Base-by-base conservation (phyloP, 2,888 invertebrate genomes). In the Deilephila porcellus region DNA sequence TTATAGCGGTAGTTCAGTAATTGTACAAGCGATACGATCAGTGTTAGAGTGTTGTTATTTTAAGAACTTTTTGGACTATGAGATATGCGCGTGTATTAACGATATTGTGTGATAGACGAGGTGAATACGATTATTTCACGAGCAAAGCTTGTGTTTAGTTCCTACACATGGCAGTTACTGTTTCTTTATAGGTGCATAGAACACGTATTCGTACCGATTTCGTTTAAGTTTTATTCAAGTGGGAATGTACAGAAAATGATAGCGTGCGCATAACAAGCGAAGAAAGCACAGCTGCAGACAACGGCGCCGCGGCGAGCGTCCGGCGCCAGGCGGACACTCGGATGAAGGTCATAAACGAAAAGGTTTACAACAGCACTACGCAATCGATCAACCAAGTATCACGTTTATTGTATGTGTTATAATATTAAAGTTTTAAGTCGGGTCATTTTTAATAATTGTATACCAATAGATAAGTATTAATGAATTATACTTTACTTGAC, bases 101-200 rank as follows among this genome's bases (percentile, higher is more conserved):
- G 83, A 86, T 82, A 83, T 84, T 83, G 87, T 87, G 85, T 88
- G 85, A 81, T 86, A 86, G 84, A 84, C 81, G 83, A 85, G 81
- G 85, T 89, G 84, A 89, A 84, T 81, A 60, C 34, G 77, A 85
- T 82, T 81, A 86, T 83, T 85, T 83, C 86, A 91, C 88, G 91
- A 91, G 92, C 91, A 89, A 90, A 91, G 94, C 94, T 93, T 93
- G 92, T 91, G 91, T 93, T 93, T 91, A 91, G 93, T 94, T 94
- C 92, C 92, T 93, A 92, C 88, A 90, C 89, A 91, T 89, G 85
- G 85, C 91, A 85, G 85, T 83, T 82, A 32, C 52, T 29, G 32
- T 60, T 70, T 73, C 64, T 64, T 63, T 72, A 56, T 72, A 72
- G 56, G 72, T 56, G 45, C 67, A 45, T 59, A 59, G 34, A 64